A percentile compares a stretch with the other conserved stretches of the same genome.
phyloP scores from a whole-genome alignment of 2,797 vertebrate species.

The Philypnodon macrostomus region DNA sequence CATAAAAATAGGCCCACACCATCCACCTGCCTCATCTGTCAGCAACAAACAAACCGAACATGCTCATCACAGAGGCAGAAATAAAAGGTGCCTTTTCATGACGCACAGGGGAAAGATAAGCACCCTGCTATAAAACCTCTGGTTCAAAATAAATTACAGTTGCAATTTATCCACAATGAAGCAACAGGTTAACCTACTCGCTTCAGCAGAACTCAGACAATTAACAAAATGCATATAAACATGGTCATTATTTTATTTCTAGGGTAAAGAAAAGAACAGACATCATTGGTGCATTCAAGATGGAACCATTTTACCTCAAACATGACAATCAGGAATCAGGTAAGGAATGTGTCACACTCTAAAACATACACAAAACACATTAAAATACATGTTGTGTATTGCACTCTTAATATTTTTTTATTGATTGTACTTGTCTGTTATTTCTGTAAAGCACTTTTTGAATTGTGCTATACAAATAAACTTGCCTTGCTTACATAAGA shows the following conservation, averaged over 20 bases:
- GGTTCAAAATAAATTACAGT: neutral
- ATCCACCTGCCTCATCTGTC: slow-evolving; percentile 65
- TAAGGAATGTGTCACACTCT: slow-evolving; percentile 56
- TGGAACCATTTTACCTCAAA: slow-evolving; percentile 93
- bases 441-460: too few species aligned
- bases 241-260: slow-evolving; percentile 13
- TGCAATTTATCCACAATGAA: too few species aligned
- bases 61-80: slow-evolving; percentile 32
- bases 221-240: too few species aligned
- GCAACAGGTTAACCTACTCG: too few species aligned
- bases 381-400: too few species aligned
- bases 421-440: too few species aligned
- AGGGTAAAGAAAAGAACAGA: slow-evolving; percentile 91
- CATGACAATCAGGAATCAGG: slow-evolving; percentile 94
- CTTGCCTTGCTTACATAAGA: too few species aligned
- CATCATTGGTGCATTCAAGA: slow-evolving; percentile 88
- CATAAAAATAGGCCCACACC: slow-evolving; percentile 44
- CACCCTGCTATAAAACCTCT: slow-evolving; percentile 12
- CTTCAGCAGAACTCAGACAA: too few species aligned
- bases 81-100: slow-evolving; percentile 5
- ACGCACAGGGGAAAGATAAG: neutral
- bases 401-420: too few species aligned
- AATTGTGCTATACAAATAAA: too few species aligned
- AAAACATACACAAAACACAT: too few species aligned
- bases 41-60: slow-evolving; percentile 43